phyloP scores from a whole-genome alignment of 2,888 invertebrate genomes.

The Tenthredo notha region DNA sequence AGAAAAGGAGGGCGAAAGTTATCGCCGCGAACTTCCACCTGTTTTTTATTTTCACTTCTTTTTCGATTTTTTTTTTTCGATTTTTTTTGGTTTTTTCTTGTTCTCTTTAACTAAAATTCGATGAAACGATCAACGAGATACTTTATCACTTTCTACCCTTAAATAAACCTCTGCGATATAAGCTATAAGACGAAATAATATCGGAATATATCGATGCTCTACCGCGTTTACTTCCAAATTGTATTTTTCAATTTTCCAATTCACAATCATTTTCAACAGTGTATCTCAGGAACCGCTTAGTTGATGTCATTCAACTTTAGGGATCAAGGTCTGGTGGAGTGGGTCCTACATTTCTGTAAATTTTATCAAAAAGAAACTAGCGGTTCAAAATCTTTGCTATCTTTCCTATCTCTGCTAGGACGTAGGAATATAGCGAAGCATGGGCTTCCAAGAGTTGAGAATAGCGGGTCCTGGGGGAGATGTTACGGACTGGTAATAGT shows the following conservation, averaged over 20 bases:
- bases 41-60: neutral
- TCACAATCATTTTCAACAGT: too few species aligned
- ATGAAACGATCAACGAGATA: neutral
- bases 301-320: too few species aligned
- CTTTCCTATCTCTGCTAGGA: too few species aligned
- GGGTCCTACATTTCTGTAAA: too few species aligned
- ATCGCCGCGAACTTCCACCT: neutral
- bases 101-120: neutral
- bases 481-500: conserved; percentile 50
- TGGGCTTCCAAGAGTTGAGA: conserved; percentile 11
- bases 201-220: too few species aligned
- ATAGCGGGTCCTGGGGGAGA: conserved; percentile 49
- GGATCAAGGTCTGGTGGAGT: too few species aligned
- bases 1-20: neutral
- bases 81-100: neutral
- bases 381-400: too few species aligned
- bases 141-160: neutral
- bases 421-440: neutral
- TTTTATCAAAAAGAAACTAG: too few species aligned
- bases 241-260: too few species aligned
- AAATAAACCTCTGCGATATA: neutral
- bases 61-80: neutral
- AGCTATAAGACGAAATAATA: too few species aligned
- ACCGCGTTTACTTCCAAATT: too few species aligned
- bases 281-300: too few species aligned